These are phyloP conservation scores for Choloepus hoffmanni DNA, from an alignment of 2,113 vertebrate species.

Conservation along the genomic window DNA sequence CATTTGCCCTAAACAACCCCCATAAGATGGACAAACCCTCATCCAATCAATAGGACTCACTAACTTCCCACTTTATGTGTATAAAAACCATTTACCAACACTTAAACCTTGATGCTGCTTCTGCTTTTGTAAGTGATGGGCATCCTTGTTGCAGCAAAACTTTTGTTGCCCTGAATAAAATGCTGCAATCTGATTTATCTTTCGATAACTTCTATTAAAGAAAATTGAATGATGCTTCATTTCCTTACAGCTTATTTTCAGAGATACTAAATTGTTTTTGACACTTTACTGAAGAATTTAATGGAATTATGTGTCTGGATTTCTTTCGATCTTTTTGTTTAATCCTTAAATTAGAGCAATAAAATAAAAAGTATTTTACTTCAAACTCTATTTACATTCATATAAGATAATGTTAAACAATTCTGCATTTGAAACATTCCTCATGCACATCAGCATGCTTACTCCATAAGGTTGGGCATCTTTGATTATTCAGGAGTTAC, in stretches of 20 bases:
- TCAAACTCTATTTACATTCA: neutral
- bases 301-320: neutral
- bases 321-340: neutral
- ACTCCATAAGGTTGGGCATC: neutral
- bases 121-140: too few relatives aligned
- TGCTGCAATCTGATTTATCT: too few relatives aligned
- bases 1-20: too few relatives aligned
- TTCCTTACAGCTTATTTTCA: neutral
- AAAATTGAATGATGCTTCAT: neutral
- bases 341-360: neutral
- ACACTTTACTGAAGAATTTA: neutral
- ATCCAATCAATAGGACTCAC: too few relatives aligned
- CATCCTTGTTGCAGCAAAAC: too few relatives aligned
- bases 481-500: neutral
- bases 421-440: neutral
- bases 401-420: neutral
- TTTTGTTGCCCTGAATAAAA: too few relatives aligned
- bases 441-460: neutral
- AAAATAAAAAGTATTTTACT: neutral
- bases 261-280: neutral
- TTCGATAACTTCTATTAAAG: neutral
- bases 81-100: too few relatives aligned
- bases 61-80: too few relatives aligned
- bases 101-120: too few relatives aligned
- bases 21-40: too few relatives aligned